Base-by-base conservation (phyloP, 2,888 invertebrate species). In the Calliopum simillimum region DNA sequence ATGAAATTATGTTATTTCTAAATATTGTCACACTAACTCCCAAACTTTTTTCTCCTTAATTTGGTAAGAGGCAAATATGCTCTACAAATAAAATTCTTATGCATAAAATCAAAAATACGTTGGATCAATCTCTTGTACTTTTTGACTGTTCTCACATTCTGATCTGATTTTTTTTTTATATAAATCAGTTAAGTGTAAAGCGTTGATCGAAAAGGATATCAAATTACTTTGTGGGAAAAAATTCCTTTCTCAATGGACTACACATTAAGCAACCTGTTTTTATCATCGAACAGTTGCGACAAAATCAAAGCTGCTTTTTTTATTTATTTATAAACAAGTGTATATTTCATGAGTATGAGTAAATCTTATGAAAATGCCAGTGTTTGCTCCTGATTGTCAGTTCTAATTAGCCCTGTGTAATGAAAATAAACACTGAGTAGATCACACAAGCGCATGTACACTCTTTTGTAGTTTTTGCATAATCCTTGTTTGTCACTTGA, bases 181-280 rank as follows among this genome's bases (percentile, higher is more conserved):
- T 44, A 70, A 82, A 73, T 77, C 80, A 82, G 79, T 81, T 80
- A 74, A 81, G 82, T 82, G 82, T 79, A 83, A 82, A 73, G 82
- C 82, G 79, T 73, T 75, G 79, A 81, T 83, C 77, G 75, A 72
- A 74, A 44, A 14, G 56, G 49, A 64, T 74, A 74, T 76, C 76
- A 61, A 66, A 72, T 75, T 74, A 72, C 75, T 74, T 74, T 79
- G 79, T 82, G 82, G 82, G 82, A 82, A 82, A 76, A 71, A 72
- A 76, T 80, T 71, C 72, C 74, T 62, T 69, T 73, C 74, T 74
- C 71, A 64, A 53, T 53, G 53, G 19, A 43, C 64, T 43, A 51
- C 19, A 51, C 19, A 11, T 23, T 43, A 19, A 43, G n/a, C 63
- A 49, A 63, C 63, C 49, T 63, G 49, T 33, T 49, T 63, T 63